Evolutionary conservation across 2,888 invertebrate genomes (phyloP), one percentile per base, ranked within the genome.

Genomic region (Scelioninae gen. 1): DNA sequence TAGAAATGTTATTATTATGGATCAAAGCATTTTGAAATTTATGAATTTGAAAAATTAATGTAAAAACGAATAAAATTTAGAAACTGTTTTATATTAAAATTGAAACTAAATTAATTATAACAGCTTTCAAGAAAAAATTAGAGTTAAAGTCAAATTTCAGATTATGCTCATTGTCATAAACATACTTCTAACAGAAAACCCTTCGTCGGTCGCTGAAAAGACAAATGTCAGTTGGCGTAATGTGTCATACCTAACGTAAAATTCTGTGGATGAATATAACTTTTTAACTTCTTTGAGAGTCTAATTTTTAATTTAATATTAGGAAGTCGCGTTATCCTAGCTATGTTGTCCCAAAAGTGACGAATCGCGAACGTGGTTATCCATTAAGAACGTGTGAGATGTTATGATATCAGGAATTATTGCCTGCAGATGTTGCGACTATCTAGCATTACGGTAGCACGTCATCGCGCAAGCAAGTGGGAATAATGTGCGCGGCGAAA

Each of bases 381-480:
- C 71, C 65, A 58, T 72, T 72, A 60, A 79, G 72, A 53, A 34
- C 53, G 55, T 45, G 62, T 31, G 68, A 74, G 74, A 74, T 62
- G 56, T 53, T 63, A 63, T 68, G 74, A 71, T 66, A 79, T 55
- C 71, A 79, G 62, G 68, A 80, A 56, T 80, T 74, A 79, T 72
- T 53, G 49, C 74, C 43, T 13, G 55, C 80, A 80, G 68, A 74
- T 80, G 80, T 53, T 62, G 62, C 74, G 29, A 47, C 53, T 68
- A 72, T 79, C 72, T 38, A 63, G 31, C 66, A 74, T 74, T 66
- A 74, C 53, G 66, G 58, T 40, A 49, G 65, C 58, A 56, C 78
- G 72, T 79, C 79, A 72, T 65, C 79, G 71, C 32, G 65, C 58
- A 32, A 63, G 69, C 77, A 60, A 72, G 79, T 72, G 72, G 79